These are phyloP conservation scores for Gasterosteus nipponicus DNA, from an alignment of 2,113 vertebrate species.

Conservation along the genomic window DNA sequence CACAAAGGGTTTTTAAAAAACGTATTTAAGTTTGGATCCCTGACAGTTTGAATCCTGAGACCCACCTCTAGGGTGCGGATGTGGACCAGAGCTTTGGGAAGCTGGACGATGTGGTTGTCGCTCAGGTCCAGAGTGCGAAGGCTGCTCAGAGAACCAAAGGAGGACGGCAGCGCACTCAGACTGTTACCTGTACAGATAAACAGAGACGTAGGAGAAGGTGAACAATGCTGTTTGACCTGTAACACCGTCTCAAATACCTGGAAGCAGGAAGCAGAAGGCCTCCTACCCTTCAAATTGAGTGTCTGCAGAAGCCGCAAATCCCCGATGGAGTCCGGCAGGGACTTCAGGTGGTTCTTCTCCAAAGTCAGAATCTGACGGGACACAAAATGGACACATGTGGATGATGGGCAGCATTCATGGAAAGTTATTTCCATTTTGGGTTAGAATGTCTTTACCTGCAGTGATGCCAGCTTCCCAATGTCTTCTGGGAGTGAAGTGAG, in stretches of 20 bases:
- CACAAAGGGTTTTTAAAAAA: background rate
- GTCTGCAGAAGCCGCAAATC: slow-evolving; percentile 88
- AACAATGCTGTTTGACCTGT: background rate
- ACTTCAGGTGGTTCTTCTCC: slow-evolving; percentile 88
- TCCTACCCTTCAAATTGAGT: slow-evolving; percentile 90
- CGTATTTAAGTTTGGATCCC: background rate
- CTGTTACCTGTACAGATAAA: slow-evolving; percentile 81
- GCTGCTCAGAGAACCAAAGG: slow-evolving; percentile 82
- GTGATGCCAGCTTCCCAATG: slow-evolving; percentile 85
- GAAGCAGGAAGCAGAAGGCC: too few relatives aligned
- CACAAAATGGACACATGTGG: background rate
- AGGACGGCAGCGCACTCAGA: slow-evolving; percentile 84
- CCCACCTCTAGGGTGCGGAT: slow-evolving; percentile 87
- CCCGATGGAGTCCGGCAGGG: slow-evolving; percentile 86
- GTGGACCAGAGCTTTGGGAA: slow-evolving; percentile 85
- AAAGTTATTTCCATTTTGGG: background rate
- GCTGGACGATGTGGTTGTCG: slow-evolving; percentile 82
- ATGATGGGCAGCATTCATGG: background rate
- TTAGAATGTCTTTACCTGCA: slow-evolving; percentile 61
- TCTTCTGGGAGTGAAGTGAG: slow-evolving; percentile 87
- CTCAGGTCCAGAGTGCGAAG: slow-evolving; percentile 87
- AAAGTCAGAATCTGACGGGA: slow-evolving; percentile 89
- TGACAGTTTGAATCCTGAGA: background rate
- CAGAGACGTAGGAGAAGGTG: background rate
- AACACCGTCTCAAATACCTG: background rate